Percentiles rank a stretch among this genome's conserved stretches.
These are phyloP conservation scores for Philonicus albiceps DNA, from an alignment of 2,888 invertebrate species.

Conservation along the genomic window DNA sequence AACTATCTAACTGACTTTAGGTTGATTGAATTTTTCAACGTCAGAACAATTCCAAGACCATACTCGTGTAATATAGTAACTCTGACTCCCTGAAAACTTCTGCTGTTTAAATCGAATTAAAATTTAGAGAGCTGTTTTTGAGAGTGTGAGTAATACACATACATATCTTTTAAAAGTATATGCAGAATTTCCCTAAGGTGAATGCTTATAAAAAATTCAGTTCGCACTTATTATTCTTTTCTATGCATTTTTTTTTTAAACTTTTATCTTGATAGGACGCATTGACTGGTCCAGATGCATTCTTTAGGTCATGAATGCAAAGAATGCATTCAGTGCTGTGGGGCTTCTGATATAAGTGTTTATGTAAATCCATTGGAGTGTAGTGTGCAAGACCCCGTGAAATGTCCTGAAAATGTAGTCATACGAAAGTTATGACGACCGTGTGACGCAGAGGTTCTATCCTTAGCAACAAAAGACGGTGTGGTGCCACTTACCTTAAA, in stretches of 20 bases:
- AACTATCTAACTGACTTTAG: too few species aligned
- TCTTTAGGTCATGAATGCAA: background rate
- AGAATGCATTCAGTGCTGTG: background rate
- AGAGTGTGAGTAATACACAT: too few species aligned
- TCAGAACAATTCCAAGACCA: too few species aligned
- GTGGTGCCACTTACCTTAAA: background rate
- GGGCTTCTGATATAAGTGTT: too few species aligned
- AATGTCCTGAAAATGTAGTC: too few species aligned
- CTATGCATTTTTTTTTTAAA: background rate
- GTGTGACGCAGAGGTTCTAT: background rate
- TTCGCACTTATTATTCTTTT: background rate
- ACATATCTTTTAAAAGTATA: too few species aligned
- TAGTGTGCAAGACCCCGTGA: background rate
- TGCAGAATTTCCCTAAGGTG: too few species aligned
- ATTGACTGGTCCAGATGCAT: background rate
- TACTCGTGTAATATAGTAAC: too few species aligned
- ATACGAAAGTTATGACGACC: background rate
- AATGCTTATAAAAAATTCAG: background rate
- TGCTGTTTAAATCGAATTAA: too few species aligned
- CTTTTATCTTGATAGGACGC: background rate
- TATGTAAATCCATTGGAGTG: background rate
- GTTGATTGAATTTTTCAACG: too few species aligned
- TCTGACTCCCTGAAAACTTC: too few species aligned
- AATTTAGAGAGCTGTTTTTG: too few species aligned
- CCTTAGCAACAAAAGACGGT: background rate